phyloP scores from a whole-genome alignment of 37 sponge, comb jelly and placozoan genomes.

The Crambe crambe region DNA sequence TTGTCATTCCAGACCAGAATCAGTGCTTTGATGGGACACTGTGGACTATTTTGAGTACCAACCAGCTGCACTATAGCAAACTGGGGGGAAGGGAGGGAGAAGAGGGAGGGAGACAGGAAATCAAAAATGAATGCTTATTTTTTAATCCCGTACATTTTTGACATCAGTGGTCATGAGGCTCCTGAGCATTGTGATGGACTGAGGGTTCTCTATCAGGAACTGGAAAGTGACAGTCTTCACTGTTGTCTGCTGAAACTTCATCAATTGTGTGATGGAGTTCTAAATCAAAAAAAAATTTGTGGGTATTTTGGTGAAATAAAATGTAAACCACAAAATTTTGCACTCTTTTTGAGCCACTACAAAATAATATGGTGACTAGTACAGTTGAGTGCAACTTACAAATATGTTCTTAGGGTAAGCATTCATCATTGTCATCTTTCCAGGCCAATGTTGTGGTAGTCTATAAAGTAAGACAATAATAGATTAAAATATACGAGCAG shows the following conservation, averaged over 20 bases:
- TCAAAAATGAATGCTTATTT: neutral
- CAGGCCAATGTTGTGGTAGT: no score
- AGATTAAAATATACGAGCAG: neutral
- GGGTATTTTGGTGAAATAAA: no score
- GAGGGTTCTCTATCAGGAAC: conserved; percentile 21
- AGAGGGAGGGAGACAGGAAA: conserved; percentile 1
- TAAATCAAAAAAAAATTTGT: no score
- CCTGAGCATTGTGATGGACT: conserved; percentile 38
- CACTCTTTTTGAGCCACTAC: no score
- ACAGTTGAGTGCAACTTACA: conserved; percentile 46
- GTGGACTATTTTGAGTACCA: neutral
- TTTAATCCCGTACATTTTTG: conserved; percentile 2
- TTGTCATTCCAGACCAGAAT: conserved; percentile 59
- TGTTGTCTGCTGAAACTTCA: conserved; percentile 20
- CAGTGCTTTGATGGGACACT: conserved; percentile 60
- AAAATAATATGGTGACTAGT: no score
- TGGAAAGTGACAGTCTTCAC: conserved; percentile 41
- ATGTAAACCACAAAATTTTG: no score
- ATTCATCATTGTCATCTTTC: conserved; percentile 45
- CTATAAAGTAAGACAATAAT: no score
- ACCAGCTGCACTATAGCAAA: conserved; percentile 50
- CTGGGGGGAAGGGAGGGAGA: conserved; percentile 26
- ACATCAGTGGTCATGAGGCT: conserved; percentile 40
- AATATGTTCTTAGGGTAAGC: conserved; percentile 48
- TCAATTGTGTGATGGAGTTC: conserved; percentile 25